phyloP scores from a whole-genome alignment of 2,113 vertebrate species.

The Gracilinanus agilis region DNA sequence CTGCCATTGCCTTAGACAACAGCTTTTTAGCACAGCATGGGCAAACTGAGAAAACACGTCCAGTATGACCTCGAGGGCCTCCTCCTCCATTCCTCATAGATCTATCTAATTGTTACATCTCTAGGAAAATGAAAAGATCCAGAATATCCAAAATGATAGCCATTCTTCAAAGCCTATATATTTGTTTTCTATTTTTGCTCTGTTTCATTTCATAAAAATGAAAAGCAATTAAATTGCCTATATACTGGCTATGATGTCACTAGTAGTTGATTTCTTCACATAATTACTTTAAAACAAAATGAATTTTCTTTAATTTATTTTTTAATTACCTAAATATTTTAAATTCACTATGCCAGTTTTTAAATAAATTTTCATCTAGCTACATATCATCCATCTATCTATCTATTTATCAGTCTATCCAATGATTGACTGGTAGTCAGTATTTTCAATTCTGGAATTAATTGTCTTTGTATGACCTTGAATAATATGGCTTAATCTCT shows the following conservation, averaged over 20 bases:
- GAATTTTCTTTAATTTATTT: conserved; percentile 71
- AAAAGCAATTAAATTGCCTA: conserved; percentile 14
- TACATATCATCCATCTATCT: background rate
- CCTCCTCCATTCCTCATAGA: conserved; percentile 78
- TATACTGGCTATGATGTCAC: conserved; percentile 32
- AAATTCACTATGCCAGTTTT: conserved; percentile 72
- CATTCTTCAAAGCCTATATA: conserved; percentile 64
- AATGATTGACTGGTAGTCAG: conserved; percentile 21
- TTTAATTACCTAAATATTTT: conserved; percentile 71
- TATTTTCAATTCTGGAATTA: conserved; percentile 7
- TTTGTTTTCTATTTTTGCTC: conserved; percentile 54
- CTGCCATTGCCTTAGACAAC: conserved; percentile 85
- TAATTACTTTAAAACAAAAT: conserved; percentile 72
- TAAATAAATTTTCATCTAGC: conserved; percentile 66
- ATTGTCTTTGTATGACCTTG: conserved; percentile 62
- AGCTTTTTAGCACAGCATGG: conserved; percentile 87
- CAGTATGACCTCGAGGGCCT: conserved; percentile 83
- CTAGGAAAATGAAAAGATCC: conserved; percentile 76
- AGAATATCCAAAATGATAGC: conserved; percentile 61
- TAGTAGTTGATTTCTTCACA: conserved; percentile 43
- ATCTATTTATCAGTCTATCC: background rate
- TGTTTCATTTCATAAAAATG: conserved; percentile 56
- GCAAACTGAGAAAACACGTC: conserved; percentile 85
- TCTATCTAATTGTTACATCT: conserved; percentile 83
- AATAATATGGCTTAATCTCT: conserved; percentile 62